Conservation (phyloP, 2,113 vertebrate genomes). For the Heterotis niloticus region DNA sequence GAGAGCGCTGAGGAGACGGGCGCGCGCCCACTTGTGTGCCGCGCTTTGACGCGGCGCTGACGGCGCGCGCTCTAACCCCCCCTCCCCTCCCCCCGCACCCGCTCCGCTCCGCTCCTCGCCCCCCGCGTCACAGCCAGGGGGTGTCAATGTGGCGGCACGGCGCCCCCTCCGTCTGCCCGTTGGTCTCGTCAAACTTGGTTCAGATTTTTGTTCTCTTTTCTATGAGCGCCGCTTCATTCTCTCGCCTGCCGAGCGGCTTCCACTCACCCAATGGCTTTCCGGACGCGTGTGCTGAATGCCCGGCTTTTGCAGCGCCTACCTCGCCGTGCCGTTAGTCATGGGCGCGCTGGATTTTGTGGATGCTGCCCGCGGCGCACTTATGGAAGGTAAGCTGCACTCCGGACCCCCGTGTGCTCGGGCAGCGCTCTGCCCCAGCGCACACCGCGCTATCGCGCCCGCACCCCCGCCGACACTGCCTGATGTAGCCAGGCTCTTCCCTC, state of each 20-base stretch:
- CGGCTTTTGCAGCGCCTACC: conserved; percentile 45
- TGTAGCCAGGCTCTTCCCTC: conserved; percentile 20
- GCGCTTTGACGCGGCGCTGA: background rate
- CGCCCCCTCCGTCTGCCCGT: conserved; percentile 60
- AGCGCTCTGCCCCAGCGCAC: conserved; percentile 45
- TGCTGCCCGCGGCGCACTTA: conserved; percentile 64
- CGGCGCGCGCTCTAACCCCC: background rate
- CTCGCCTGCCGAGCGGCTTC: conserved; percentile 58
- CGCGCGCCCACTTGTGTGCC: background rate
- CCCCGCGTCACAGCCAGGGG: too few relatives aligned
- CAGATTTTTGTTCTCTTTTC: conserved; percentile 62
- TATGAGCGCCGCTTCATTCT: conserved; percentile 56
- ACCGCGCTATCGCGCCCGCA: too few relatives aligned
- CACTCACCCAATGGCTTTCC: conserved; percentile 64
- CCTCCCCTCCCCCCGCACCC: background rate
- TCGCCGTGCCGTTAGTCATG: conserved; percentile 45
- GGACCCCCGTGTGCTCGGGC: conserved; percentile 25
- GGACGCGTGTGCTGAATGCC: conserved; percentile 66
- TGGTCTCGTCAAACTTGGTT: conserved; percentile 70
- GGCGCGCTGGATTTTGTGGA: conserved; percentile 78
- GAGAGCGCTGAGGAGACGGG: too few relatives aligned
- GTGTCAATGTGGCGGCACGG: too few relatives aligned
- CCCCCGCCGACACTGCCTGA: background rate
- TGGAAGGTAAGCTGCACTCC: conserved; percentile 67
- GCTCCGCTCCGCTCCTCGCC: too few relatives aligned